These are phyloP conservation scores for Liparis tanakae DNA, from an alignment of 2,797 vertebrate genomes.

Conservation along the genomic window DNA sequence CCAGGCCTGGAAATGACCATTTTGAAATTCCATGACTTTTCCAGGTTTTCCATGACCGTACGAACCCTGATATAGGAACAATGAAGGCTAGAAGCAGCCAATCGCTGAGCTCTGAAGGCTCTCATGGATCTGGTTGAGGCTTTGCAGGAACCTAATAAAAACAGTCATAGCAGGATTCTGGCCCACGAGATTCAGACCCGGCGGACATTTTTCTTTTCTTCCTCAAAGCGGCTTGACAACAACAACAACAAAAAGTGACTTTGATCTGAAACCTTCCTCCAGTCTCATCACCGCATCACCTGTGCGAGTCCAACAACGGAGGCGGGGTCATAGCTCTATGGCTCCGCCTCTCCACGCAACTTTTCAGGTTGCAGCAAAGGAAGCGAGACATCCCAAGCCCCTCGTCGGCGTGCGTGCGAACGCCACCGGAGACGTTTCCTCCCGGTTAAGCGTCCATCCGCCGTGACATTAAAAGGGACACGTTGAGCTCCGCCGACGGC, in stretches of 20 bases:
- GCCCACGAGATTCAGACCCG: not conserved
- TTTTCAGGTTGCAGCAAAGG: not conserved
- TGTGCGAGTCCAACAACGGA: constrained; percentile 15
- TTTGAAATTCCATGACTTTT: too few species aligned
- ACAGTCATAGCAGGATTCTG: too few species aligned
- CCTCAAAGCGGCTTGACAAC: constrained; percentile 19
- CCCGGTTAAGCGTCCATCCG: constrained; percentile 11
- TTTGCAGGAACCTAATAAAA: too few species aligned
- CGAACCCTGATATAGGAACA: too few species aligned
- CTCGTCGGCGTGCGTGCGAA: constrained; percentile 9
- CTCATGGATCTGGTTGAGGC: too few species aligned
- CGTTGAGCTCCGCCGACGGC: not conserved
- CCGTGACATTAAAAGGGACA: constrained; percentile 21
- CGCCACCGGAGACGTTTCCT: not conserved
- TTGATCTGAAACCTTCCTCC: constrained; percentile 37
- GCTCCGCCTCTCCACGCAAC: constrained; percentile 24
- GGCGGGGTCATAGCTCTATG: constrained; percentile 12
- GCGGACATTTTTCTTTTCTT: constrained; percentile 23
- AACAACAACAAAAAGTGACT: constrained; percentile 4
- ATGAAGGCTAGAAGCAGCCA: too few species aligned
- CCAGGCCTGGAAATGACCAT: too few species aligned
- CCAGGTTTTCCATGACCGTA: too few species aligned
- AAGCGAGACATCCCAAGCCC: constrained; percentile 24
- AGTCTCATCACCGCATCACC: constrained; percentile 41
- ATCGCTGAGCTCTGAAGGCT: too few species aligned